Conservation (phyloP, 1,140 invertebrate genomes). For the Drosophila nasuta region DNA sequence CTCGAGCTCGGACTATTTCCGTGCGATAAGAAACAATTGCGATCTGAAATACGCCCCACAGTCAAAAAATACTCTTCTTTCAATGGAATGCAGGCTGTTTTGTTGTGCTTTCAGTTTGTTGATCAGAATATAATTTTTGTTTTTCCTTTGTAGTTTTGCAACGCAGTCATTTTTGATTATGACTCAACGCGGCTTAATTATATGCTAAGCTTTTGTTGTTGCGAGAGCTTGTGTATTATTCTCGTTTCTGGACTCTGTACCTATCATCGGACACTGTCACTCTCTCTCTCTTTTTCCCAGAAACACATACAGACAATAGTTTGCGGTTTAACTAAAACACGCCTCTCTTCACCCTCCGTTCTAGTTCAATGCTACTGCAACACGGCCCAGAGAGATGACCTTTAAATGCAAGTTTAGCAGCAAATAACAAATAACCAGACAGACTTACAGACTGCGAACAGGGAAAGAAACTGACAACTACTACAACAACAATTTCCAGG, state of each 20-base stretch:
- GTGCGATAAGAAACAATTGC: constrained; percentile 12
- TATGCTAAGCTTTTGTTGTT: constrained; percentile 12
- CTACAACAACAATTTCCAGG: constrained; percentile 35
- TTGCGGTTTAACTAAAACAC: constrained; percentile 27
- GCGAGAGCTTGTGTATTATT: background rate
- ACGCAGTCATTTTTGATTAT: constrained; percentile 18
- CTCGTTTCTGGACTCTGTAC: background rate
- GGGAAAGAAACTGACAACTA: background rate
- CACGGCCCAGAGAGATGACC: constrained; percentile 61
- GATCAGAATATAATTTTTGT: background rate
- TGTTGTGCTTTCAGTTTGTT: too few relatives aligned
- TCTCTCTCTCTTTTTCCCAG: background rate
- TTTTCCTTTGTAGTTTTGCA: constrained; percentile 33
- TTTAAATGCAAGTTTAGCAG: constrained; percentile 72
- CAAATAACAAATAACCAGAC: constrained; percentile 14
- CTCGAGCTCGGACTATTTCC: background rate
- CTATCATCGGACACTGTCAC: background rate
- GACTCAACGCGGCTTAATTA: constrained; percentile 44
- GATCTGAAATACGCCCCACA: constrained; percentile 9
- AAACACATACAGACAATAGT: background rate
- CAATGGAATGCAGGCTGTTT: background rate
- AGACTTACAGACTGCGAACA: constrained; percentile 15
- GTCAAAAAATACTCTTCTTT: constrained; percentile 1
- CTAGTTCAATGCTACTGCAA: constrained; percentile 67
- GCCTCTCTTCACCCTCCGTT: constrained; percentile 21